Conservation (phyloP, 2,797 vertebrate genomes). For the Muscicapa comitata region DNA sequence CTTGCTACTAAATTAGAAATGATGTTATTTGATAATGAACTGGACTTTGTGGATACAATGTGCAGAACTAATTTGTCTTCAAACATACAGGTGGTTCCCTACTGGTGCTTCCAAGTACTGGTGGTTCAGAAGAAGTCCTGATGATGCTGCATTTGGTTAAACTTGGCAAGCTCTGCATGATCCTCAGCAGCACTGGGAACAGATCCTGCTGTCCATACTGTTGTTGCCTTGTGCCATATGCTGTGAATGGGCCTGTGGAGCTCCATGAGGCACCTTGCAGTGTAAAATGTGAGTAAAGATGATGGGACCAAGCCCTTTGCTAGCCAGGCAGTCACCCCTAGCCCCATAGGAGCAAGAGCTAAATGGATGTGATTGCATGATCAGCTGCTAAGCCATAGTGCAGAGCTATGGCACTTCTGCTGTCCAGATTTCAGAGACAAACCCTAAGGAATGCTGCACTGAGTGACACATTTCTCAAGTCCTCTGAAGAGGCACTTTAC, state of each 20-base stretch:
- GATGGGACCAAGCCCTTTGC: not conserved
- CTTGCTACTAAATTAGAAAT: conserved; percentile 10
- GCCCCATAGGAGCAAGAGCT: not conserved
- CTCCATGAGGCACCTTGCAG: not conserved
- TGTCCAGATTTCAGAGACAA: not conserved
- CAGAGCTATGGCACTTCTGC: not conserved
- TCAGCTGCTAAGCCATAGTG: not conserved
- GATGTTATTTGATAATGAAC: not conserved
- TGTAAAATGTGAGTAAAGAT: not conserved
- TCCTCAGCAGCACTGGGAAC: not conserved
- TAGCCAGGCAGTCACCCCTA: not conserved
- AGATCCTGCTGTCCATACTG: not conserved
- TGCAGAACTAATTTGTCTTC: not conserved
- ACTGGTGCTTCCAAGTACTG: not conserved
- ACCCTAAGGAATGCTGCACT: not conserved
- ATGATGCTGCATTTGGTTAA: not conserved
- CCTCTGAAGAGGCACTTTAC: not conserved
- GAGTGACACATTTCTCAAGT: not conserved
- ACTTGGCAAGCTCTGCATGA: not conserved
- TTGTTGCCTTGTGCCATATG: not conserved
- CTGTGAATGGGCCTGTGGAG: not conserved
- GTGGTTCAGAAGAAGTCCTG: not conserved
- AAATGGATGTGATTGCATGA: not conserved
- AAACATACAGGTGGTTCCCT: not conserved
- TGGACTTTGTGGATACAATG: not conserved